Evolutionary conservation across 2,113 vertebrate genomes (phyloP), one percentile per base, ranked within the genome.

Genomic region (Gymnorhina tibicen): DNA sequence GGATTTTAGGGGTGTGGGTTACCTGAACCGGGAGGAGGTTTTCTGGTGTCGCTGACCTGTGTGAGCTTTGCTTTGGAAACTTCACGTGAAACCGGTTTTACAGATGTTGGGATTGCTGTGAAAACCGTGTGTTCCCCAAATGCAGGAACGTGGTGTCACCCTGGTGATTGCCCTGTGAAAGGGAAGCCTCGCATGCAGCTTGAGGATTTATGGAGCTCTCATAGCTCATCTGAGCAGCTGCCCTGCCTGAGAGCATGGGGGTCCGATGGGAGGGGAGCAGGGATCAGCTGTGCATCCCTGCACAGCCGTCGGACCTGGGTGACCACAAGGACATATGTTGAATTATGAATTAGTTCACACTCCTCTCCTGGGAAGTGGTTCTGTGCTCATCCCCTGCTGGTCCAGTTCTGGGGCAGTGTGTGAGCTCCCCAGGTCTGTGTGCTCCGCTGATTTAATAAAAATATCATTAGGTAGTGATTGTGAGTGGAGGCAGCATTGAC

Each of bases 1-100:
- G 97, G 76, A 37, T 91, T 90, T 93, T 44, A 70, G 91, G 90
- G 91, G 55, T 76, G 60, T 42, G 82, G 30, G 70, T 76, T 92
- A 94, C 75, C 68, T 95, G 95, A 78, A 37, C 72, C 0, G 16
- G 47, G 83, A 76, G 67, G 35, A 60, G 33, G 26, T 15, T 55
- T 87, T 87, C 11, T 92, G 28, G 53, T 41, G 15, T 23, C 1
- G 3, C 22, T 63, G 74, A 59, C 77, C 87, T 74, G 17, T 14
- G 55, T 33, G 74, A 93, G 80, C 47, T 69, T 62, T 68, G 63
- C 92, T 93, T 67, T 73, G 79, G 79, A 58, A 50, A 46, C 64
- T 66, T 72, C 16, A 33, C 18, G 0, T 18, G 28, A 76, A 89
- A 89, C 13, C 15, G 1, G 28, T 60, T 91, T 95, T 80, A 58